These are phyloP conservation scores for Lacerta agilis DNA, from an alignment of 2,797 vertebrate genomes.

Conservation along the genomic window DNA sequence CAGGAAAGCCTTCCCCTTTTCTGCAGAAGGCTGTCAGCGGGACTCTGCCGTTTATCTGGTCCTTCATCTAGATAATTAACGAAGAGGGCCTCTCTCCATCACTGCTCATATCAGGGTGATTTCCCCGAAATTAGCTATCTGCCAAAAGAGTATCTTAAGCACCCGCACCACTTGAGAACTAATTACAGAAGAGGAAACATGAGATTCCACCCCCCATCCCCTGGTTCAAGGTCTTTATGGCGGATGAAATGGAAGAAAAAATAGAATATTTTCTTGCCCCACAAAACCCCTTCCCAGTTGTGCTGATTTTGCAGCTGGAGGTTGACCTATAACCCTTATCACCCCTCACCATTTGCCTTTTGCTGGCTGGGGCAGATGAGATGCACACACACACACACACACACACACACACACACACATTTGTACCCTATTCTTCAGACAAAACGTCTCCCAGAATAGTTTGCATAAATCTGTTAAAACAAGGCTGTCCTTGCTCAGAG, in stretches of 20 bases:
- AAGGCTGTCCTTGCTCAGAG: no score
- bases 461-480: no score
- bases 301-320: no score
- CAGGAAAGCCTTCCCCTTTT: conserved; percentile 28
- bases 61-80: conserved; percentile 58
- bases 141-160: conserved; percentile 57
- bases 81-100: conserved; percentile 1
- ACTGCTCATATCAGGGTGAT: conserved; percentile 32
- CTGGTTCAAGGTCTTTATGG: background rate
- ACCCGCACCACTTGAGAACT: conserved; percentile 65
- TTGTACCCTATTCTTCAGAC: no score
- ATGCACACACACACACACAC: no score
- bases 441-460: no score
- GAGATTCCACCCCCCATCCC: conserved; percentile 26
- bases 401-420: no score
- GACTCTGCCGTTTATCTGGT: conserved; percentile 51
- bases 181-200: conserved; percentile 55
- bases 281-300: no score
- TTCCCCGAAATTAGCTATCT: conserved; percentile 48
- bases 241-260: accelerated
- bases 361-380: no score
- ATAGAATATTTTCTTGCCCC: background rate
- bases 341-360: no score
- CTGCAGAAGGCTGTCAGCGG: conserved; percentile 47
- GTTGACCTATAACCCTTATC: no score